Percentiles rank a stretch among this genome's conserved stretches.
These are phyloP conservation scores for Holothuria scabra DNA, from an alignment of 53 echinoderm and acorn worm genomes.

Conservation along the genomic window DNA sequence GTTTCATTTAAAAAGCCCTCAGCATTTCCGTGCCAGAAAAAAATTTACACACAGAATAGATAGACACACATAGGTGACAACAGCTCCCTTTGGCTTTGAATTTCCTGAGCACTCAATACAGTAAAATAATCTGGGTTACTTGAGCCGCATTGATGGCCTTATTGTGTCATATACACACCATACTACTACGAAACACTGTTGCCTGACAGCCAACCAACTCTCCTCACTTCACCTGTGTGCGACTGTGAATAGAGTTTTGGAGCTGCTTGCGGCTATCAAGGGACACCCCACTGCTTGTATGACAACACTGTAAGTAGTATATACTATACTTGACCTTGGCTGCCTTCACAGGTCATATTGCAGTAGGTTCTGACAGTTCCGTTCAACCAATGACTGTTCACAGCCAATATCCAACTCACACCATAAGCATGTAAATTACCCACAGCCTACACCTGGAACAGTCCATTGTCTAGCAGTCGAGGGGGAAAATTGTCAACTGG, in stretches of 20 bases:
- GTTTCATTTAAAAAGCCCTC: no score
- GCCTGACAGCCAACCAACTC: background rate
- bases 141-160: slow-evolving; percentile 1
- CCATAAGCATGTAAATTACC: slow-evolving; percentile 46
- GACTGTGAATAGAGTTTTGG: slow-evolving; percentile 13
- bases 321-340: slow-evolving; percentile 51
- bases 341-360: slow-evolving; percentile 44
- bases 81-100: slow-evolving; percentile 16
- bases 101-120: slow-evolving; percentile 14
- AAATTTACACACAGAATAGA: no score
- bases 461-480: slow-evolving; percentile 28
- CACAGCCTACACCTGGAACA: slow-evolving; percentile 22
- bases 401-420: slow-evolving; percentile 25
- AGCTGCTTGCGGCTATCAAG: slow-evolving; percentile 46
- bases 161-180: slow-evolving; percentile 40
- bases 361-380: background rate
- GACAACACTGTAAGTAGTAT: slow-evolving; percentile 46
- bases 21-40: no score
- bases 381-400: slow-evolving; percentile 33
- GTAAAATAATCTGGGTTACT: slow-evolving; percentile 40
- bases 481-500: no score
- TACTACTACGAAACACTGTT: background rate
- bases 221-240: slow-evolving; percentile 40
- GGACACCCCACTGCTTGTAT: slow-evolving; percentile 40
- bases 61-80: no score